Conservation (phyloP, 2,888 invertebrate genomes). For the Galerucella pusilla region DNA sequence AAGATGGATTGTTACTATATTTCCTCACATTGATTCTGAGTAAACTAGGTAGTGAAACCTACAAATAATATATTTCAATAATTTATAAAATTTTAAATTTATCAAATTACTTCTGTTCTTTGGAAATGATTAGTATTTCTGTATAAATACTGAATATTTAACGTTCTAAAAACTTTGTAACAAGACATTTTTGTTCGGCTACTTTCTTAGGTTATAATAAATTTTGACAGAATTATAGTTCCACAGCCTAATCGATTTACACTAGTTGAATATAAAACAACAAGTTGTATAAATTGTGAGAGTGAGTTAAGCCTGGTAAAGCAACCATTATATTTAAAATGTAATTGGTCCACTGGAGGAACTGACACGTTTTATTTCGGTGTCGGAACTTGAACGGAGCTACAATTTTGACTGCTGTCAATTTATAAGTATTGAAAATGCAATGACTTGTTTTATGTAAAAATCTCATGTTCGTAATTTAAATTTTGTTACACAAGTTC, state of each 20-base stretch:
- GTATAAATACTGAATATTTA: conserved; percentile 11
- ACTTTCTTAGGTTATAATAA: conserved; percentile 6
- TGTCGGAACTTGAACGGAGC: neutral
- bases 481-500: neutral
- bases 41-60: conserved; percentile 19
- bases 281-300: neutral
- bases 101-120: conserved; percentile 2
- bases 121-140: conserved; percentile 10
- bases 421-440: neutral
- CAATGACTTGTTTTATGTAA: neutral
- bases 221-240: neutral
- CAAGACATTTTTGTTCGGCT: conserved; percentile 8
- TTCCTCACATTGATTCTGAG: conserved; percentile 29
- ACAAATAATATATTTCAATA: neutral
- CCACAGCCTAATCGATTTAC: neutral
- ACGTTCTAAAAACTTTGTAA: conserved; percentile 10
- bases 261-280: neutral
- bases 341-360: neutral
- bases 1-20: conserved; percentile 35
- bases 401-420: neutral
- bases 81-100: neutral
- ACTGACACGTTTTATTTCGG: neutral
- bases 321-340: neutral
- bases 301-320: neutral
- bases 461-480: neutral